These are phyloP conservation scores for Pseudomyrmex concolor DNA, from an alignment of 1,140 invertebrate genomes.

Conservation along the genomic window DNA sequence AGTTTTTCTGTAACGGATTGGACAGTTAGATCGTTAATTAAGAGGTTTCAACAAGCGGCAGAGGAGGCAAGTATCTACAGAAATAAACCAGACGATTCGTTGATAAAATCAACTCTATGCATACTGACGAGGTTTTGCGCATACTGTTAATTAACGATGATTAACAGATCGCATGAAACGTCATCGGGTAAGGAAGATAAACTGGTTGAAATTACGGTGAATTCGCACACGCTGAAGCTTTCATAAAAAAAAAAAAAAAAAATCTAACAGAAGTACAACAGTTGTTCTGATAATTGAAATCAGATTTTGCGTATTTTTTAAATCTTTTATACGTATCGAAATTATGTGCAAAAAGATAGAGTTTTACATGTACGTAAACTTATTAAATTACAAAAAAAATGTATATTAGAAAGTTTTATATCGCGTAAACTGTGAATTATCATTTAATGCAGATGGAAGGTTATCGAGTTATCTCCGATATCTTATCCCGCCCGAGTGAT, in stretches of 20 bases:
- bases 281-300: too few relatives aligned
- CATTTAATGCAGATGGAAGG: background rate
- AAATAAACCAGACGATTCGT: slow-evolving; percentile 18
- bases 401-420: too few relatives aligned
- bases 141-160: slow-evolving; percentile 32
- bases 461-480: slow-evolving; percentile 8
- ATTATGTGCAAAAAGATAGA: too few relatives aligned
- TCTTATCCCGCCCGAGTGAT: slow-evolving; percentile 32
- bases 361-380: too few relatives aligned
- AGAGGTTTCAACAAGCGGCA: slow-evolving; percentile 47
- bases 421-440: too few relatives aligned
- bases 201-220: slow-evolving; percentile 44
- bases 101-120: slow-evolving; percentile 40
- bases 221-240: background rate
- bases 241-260: too few relatives aligned
- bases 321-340: too few relatives aligned
- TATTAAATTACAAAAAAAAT: too few relatives aligned
- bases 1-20: slow-evolving; percentile 62
- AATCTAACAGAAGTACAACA: too few relatives aligned
- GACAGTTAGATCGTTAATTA: slow-evolving; percentile 61
- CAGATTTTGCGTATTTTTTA: too few relatives aligned
- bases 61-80: slow-evolving; percentile 9
- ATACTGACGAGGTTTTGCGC: slow-evolving; percentile 20
- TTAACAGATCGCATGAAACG: slow-evolving; percentile 12
- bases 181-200: background rate